These are phyloP conservation scores for Drosophila orosa DNA, from an alignment of 1,140 invertebrate genomes.

Conservation along the genomic window DNA sequence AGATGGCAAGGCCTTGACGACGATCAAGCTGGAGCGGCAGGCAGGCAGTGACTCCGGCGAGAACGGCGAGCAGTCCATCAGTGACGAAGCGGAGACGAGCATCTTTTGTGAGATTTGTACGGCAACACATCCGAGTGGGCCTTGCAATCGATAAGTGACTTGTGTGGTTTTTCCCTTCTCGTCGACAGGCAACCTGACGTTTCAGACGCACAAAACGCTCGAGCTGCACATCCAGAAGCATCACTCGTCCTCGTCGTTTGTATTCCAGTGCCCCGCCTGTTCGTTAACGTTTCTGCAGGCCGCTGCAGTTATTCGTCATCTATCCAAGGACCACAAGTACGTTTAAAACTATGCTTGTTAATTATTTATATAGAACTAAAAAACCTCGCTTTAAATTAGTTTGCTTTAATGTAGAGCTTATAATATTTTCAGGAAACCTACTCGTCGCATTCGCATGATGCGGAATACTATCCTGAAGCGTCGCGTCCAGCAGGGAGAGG, in stretches of 20 bases:
- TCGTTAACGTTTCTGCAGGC: constrained; percentile 88
- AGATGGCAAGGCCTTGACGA: constrained; percentile 86
- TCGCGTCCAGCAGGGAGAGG: constrained; percentile 69
- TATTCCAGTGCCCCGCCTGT: constrained; percentile 89
- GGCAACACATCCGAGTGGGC: constrained; percentile 25
- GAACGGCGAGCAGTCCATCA: constrained; percentile 59
- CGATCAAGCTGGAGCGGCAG: constrained; percentile 61
- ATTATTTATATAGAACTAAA: neutral
- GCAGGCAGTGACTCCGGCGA: constrained; percentile 73
- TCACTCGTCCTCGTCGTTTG: constrained; percentile 87
- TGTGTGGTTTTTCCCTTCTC: constrained; percentile 9
- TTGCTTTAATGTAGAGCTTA: neutral
- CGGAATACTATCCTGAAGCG: constrained; percentile 75
- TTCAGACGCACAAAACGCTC: constrained; percentile 89
- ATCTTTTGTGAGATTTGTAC: constrained; percentile 76
- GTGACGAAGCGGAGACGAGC: constrained; percentile 66
- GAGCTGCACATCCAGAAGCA: constrained; percentile 89
- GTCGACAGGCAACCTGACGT: constrained; percentile 86
- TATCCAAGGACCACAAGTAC: constrained; percentile 88
- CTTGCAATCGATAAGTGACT: constrained; percentile 19
- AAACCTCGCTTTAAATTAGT: neutral
- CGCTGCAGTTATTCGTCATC: constrained; percentile 90
- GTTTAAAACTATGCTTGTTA: neutral
- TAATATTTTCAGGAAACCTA: constrained; percentile 65
- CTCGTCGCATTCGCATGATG: constrained; percentile 78